Evolutionary conservation across 2,888 invertebrate genomes (phyloP), one percentile per base, ranked within the genome.

Genomic region (Abscondita cerata): DNA sequence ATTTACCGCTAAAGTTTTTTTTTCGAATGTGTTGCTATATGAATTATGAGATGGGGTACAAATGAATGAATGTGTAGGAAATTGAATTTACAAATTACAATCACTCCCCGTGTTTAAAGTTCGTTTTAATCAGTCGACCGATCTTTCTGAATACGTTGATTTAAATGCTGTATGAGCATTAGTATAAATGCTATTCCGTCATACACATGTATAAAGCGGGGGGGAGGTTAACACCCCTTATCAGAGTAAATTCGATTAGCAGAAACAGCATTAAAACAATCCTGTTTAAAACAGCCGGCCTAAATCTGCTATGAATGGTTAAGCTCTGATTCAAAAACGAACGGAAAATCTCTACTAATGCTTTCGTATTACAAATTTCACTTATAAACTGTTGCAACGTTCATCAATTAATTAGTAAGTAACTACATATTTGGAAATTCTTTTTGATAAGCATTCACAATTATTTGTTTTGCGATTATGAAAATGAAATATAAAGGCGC

Each of bases 261-360:
- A 81, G 81, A 82, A 83, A 84, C 81, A 82, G 83, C 81, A 83
- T 84, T 84, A 84, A 83, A 84, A 84, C 83, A 84, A 83, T 83
- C 83, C 83, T 78, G 80, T 82, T 83, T 81, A 78, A 76, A 80
- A 75, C 78, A 75, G 75, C 72, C 72, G 71, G 75, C 72, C 71
- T 73, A 76, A 75, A 72, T 73, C 75, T 70, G 66, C 69, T 69
- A 65, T 58, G 60, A 65, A 65, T 62, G 62, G 62, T 46, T 62
- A 59, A 54, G 64, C 65, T 56, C 48, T 62, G 64, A 69, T 68
- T 67, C 68, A 61, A 68, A 70, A 71, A 71, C 67, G 69, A 70
- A 67, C 69, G 67, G 66, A 70, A 70, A 72, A 67, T 69, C 63
- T 65, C 68, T 51, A 52, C 56, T 56, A 61, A 61, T 61, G 46